These are phyloP conservation scores for Triplophysa dalaica DNA, from an alignment of 2,113 vertebrate species.

Conservation along the genomic window DNA sequence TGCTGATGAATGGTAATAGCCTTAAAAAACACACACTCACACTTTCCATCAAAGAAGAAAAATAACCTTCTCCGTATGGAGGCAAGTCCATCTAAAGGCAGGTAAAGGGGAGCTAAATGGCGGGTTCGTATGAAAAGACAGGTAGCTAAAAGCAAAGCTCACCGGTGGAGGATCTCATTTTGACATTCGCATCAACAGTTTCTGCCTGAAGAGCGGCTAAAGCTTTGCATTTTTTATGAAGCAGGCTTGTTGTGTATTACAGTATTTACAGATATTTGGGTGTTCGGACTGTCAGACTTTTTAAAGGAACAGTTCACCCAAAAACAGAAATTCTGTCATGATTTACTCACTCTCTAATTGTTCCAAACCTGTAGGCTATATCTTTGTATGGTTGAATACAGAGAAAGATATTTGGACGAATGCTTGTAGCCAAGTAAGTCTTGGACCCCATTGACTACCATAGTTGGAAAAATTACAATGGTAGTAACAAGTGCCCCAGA, in stretches of 20 bases:
- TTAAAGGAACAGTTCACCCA: neutral
- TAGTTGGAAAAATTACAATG: too few species aligned
- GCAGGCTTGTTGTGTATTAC: constrained; percentile 71
- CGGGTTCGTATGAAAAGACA: constrained; percentile 21
- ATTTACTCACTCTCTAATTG: too few species aligned
- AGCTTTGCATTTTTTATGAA: constrained; percentile 75
- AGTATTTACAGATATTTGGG: constrained; percentile 38
- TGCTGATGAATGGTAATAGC: constrained; percentile 35
- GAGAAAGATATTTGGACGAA: too few species aligned
- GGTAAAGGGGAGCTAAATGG: neutral
- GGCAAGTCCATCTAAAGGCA: constrained; percentile 21
- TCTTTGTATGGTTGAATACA: too few species aligned
- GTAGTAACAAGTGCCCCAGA: too few species aligned
- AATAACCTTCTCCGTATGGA: neutral
- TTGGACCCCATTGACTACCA: too few species aligned
- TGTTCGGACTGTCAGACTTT: neutral
- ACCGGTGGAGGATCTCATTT: constrained; percentile 55
- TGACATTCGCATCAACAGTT: constrained; percentile 68
- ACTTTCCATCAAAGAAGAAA: neutral
- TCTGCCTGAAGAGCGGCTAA: constrained; percentile 68
- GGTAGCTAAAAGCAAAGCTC: constrained; percentile 26
- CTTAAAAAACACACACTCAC: neutral
- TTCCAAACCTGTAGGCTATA: too few species aligned
- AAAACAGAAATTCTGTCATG: too few species aligned
- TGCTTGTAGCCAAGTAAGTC: too few species aligned